These are phyloP conservation scores for Oscheius sp. DNA, from an alignment of 2,888 invertebrate genomes.

Conservation along the genomic window DNA sequence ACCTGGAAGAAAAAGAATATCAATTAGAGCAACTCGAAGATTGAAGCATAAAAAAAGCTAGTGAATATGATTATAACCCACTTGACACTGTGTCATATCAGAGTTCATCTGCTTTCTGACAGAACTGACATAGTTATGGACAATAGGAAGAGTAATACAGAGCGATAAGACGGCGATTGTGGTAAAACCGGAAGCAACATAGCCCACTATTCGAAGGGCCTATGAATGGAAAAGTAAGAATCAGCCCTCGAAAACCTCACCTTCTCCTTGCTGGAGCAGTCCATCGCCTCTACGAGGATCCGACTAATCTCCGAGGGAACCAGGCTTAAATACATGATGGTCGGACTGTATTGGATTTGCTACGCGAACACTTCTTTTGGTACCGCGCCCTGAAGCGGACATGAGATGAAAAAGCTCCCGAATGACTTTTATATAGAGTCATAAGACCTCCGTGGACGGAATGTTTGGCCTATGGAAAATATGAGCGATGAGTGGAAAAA, in stretches of 20 bases:
- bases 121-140: slow-evolving; percentile 39
- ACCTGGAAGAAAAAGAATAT: background rate
- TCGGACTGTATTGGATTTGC: slow-evolving; percentile 29
- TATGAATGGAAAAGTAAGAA: background rate
- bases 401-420: slow-evolving; percentile 6
- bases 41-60: background rate
- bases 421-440: no score
- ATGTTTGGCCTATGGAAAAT: no score
- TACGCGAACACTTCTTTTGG: slow-evolving; percentile 17
- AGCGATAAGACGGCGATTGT: slow-evolving; percentile 40
- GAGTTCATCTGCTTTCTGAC: slow-evolving; percentile 40
- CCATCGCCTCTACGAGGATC: no score
- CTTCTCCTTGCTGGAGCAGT: slow-evolving; percentile 21
- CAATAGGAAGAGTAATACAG: slow-evolving; percentile 45
- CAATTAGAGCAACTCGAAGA: background rate
- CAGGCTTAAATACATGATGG: slow-evolving; percentile 22
- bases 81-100: slow-evolving; percentile 48
- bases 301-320: background rate
- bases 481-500: no score
- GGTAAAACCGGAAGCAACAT: slow-evolving; percentile 39
- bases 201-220: slow-evolving; percentile 50
- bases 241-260: background rate
- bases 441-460: no score
- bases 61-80: slow-evolving; percentile 6
- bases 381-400: slow-evolving; percentile 25